Conservation (phyloP, 1,140 invertebrate genomes). For the Anthonomus grandis region DNA sequence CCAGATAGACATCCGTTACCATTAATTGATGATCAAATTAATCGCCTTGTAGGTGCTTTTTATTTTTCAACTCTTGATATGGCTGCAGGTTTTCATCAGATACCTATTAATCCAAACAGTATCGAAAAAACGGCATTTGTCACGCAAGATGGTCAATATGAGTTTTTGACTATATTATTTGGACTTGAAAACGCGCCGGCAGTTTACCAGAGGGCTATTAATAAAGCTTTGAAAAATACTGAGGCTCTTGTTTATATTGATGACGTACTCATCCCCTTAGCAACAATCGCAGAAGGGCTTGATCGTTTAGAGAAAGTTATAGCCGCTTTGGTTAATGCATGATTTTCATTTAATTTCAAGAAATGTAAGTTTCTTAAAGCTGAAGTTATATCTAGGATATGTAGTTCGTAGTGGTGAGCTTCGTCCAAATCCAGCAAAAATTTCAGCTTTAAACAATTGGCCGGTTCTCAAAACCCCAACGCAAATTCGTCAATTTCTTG, state of each 20-base stretch:
- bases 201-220: constrained; percentile 33
- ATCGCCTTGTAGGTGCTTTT: constrained; percentile 21
- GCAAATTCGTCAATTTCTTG: constrained; percentile 36
- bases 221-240: constrained; percentile 8
- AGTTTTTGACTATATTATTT: constrained; percentile 36
- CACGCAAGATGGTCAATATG: constrained; percentile 35
- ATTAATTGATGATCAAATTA: constrained; percentile 31
- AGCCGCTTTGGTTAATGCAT: constrained; percentile 1
- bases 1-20: constrained; percentile 39
- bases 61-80: constrained; percentile 39
- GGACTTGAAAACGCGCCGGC: constrained; percentile 38
- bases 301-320: constrained; percentile 17
- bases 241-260: constrained; percentile 27
- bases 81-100: constrained; percentile 33
- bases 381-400: constrained; percentile 16
- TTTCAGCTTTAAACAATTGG: constrained; percentile 37
- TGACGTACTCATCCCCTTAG: constrained; percentile 23
- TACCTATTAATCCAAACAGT: constrained; percentile 38
- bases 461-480: constrained; percentile 36
- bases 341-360: too few species aligned
- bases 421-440: constrained; percentile 32
- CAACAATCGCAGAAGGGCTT: constrained; percentile 10
- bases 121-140: constrained; percentile 39
- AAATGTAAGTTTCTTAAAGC: constrained; percentile 25
- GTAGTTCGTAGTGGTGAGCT: constrained; percentile 8